Evolutionary conservation across 2,797 vertebrate genomes (phyloP).

Genomic region (Sorex maritimensis): DNA sequence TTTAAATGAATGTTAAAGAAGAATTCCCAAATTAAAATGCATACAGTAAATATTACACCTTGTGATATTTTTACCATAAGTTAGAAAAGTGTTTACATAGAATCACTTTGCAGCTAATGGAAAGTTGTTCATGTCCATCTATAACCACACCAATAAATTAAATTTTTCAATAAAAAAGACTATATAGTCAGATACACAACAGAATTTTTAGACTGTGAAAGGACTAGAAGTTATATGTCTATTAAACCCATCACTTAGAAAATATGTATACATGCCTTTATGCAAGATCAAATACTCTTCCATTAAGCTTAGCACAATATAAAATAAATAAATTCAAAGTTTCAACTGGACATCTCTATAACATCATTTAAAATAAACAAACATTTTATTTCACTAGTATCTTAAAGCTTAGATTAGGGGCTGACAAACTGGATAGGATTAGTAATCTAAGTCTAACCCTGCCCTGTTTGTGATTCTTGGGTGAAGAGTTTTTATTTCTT

Average conservation of each 20-base stretch:
- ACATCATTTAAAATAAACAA: constrained; percentile 86
- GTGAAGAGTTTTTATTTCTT: too few species aligned
- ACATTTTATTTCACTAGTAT: constrained; percentile 86
- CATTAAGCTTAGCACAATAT: constrained; percentile 86
- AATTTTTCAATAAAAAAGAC: constrained; percentile 52
- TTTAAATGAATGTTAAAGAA: constrained; percentile 44
- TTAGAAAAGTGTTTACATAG: constrained; percentile 76
- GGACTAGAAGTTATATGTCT: constrained; percentile 74
- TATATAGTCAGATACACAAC: constrained; percentile 10
- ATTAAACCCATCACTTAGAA: constrained; percentile 90
- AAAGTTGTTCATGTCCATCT: constrained; percentile 76
- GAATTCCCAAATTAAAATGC: constrained; percentile 64
- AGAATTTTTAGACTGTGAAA: constrained; percentile 59
- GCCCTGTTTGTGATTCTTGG: background rate
- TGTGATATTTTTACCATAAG: constrained; percentile 73
- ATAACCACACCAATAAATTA: constrained; percentile 29
- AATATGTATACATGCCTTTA: constrained; percentile 74
- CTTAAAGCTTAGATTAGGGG: constrained; percentile 84
- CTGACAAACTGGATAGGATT: background rate
- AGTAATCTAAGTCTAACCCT: background rate
- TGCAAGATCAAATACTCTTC: constrained; percentile 78
- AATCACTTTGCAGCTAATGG: constrained; percentile 71
- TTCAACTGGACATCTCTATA: constrained; percentile 86
- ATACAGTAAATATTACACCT: constrained; percentile 50
- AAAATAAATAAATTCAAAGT: constrained; percentile 83